Base-by-base conservation (phyloP, 2,797 vertebrate genomes). In the Tokudaia muenninki region DNA sequence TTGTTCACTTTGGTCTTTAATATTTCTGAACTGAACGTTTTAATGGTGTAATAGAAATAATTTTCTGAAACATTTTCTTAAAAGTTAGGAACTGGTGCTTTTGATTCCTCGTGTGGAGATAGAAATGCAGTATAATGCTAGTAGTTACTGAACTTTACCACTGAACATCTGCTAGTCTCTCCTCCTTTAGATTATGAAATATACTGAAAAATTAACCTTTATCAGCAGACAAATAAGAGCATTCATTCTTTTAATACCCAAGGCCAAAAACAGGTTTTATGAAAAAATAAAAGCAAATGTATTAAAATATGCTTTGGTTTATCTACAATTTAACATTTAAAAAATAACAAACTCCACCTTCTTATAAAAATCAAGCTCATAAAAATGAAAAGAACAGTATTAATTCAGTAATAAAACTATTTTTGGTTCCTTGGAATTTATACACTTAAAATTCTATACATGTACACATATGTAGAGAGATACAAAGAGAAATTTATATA, bases 351-450 rank as follows among this genome's bases (percentile, higher is more conserved):
- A 70, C 4, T 75, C 3, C 63, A 65, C 50, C 22, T 2, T 87
- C 10, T 5, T 52, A 72, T 7, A 90, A 92, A 92, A 84, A 96
- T 13, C 81, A 3, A 94, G 12, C 17, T 47, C 12, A 17, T 57
- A 31, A 70, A 92, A 84, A 87, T 84, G 26, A 47, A 77, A 65
- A 26, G 61, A 22, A 91, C 96, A 57, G 59, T 55, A 70, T 81
- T 78, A 92, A 94, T 72, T 89, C 24, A 97, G 82, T 31, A 91
- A 92, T 24, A 44, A 70, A 24, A 63, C n/a, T 94, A 16, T 65
- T 77, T 91, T 95, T 63, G 8, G 72, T 81, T 92, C 31, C 31
- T 63, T 80, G 47, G 12, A 96, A 47, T 77, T 14, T 65, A 9
- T 44, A 72, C 12, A 87, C 79, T 94, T 26, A 87, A 92, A 70